These are phyloP conservation scores for Pogoniulus pusillus DNA, from an alignment of 2,797 vertebrate genomes.

Conservation along the genomic window DNA sequence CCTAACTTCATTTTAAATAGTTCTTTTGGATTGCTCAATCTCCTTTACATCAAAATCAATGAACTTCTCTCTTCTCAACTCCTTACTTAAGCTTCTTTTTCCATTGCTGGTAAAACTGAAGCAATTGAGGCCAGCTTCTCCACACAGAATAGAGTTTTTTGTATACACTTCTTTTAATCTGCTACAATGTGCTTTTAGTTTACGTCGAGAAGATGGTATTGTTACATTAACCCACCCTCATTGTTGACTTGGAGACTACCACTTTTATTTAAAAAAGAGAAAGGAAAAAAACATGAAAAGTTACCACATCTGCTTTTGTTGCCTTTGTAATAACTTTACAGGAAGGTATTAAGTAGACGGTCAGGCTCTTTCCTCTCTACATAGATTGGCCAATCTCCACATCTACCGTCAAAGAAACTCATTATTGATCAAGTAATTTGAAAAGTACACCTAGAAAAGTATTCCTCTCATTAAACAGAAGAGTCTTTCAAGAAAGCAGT, in stretches of 20 bases:
- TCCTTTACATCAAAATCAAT: neutral
- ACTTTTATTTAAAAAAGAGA: neutral
- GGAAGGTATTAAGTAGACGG: neutral
- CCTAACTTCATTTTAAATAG: neutral
- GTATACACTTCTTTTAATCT: neutral
- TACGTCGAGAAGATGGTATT: neutral
- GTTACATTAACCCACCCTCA: neutral
- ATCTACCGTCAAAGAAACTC: neutral
- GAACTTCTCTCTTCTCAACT: neutral
- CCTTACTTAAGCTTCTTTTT: neutral
- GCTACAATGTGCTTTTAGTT: neutral
- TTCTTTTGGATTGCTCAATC: neutral
- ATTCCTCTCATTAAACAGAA: neutral
- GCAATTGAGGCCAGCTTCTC: neutral
- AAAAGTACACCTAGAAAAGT: neutral
- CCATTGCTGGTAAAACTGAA: neutral
- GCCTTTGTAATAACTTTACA: neutral
- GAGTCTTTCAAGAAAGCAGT: neutral
- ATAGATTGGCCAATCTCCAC: neutral
- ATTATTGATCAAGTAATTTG: neutral
- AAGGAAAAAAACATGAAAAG: neutral
- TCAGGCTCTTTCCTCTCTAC: neutral
- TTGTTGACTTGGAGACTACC: neutral
- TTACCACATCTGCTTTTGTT: neutral
- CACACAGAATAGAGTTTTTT: neutral